Conservation (phyloP, 2,888 invertebrate species). For the Metellina segmentata region DNA sequence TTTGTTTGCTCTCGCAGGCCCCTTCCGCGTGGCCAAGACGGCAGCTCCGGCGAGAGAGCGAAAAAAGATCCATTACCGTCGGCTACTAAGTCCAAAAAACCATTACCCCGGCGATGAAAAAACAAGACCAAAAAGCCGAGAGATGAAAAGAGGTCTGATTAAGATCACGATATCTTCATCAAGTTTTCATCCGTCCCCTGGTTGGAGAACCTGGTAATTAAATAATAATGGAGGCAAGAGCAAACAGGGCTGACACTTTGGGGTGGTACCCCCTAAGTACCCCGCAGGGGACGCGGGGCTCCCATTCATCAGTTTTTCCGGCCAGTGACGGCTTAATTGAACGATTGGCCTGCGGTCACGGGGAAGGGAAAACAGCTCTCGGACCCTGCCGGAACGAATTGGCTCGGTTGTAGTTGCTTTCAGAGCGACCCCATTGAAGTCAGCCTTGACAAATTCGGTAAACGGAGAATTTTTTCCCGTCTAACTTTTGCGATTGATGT, state of each 20-base stretch:
- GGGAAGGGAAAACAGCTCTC: conserved; percentile 13
- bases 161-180: conserved; percentile 73
- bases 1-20: background rate
- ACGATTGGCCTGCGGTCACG: conserved; percentile 72
- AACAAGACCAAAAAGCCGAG: background rate
- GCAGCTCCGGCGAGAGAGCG: background rate
- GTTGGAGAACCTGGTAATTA: conserved; percentile 62
- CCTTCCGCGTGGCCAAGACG: background rate
- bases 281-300: conserved; percentile 27
- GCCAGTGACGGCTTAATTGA: conserved; percentile 75
- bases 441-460: background rate
- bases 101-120: conserved; percentile 5
- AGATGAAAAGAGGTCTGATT: conserved; percentile 39
- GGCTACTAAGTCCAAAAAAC: conserved; percentile 22
- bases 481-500: conserved; percentile 21
- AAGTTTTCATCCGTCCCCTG: background rate
- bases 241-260: conserved; percentile 74
- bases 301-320: conserved; percentile 69
- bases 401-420: conserved; percentile 19
- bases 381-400: conserved; percentile 61
- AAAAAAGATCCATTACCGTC: conserved; percentile 1
- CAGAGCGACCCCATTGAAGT: background rate
- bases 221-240: conserved; percentile 74
- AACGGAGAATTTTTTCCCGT: background rate
- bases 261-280: conserved; percentile 42